Percentiles rank a stretch among this genome's conserved stretches.
phyloP scores from a whole-genome alignment of 2,797 vertebrate species.

The Eremophila alpestris region DNA sequence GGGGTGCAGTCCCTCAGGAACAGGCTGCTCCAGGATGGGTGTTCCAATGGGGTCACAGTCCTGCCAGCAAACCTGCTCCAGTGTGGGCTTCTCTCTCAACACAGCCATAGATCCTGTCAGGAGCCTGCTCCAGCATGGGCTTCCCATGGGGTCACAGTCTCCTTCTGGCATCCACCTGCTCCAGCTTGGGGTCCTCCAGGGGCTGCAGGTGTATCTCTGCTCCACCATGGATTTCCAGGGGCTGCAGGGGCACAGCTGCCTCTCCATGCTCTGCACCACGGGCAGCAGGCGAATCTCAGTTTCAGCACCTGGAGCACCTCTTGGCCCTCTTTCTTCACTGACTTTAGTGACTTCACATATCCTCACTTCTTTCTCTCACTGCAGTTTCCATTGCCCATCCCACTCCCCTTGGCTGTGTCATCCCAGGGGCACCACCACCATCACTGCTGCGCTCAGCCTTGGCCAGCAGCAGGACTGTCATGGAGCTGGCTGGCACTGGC shows the following conservation, averaged over 20 bases:
- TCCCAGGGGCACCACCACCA: fast-evolving
- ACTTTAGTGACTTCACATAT: neutral
- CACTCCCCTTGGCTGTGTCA: neutral
- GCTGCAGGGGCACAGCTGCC: neutral
- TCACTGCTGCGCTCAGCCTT: fast-evolving
- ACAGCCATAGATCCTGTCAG: too few relatives aligned
- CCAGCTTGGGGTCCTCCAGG: fast-evolving
- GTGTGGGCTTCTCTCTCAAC: fast-evolving
- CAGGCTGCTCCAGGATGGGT: neutral
- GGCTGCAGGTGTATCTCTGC: neutral
- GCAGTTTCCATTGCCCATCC: neutral
- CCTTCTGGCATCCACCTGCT: neutral
- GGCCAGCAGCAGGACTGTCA: fast-evolving
- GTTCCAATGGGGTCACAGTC: neutral
- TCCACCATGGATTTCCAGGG: neutral
- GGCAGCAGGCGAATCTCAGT: neutral
- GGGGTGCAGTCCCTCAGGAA: neutral
- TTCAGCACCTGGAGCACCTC: too few relatives aligned
- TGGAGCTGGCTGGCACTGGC: neutral
- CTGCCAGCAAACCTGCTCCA: neutral
- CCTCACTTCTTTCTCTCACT: neutral
- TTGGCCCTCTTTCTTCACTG: neutral
- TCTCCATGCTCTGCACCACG: fast-evolving
- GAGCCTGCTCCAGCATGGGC: neutral
- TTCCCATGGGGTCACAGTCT: neutral